A percentile compares a stretch with the other conserved stretches of the same genome.
phyloP scores from a whole-genome alignment of 1,140 invertebrate species.

The Drosophila subobscura region DNA sequence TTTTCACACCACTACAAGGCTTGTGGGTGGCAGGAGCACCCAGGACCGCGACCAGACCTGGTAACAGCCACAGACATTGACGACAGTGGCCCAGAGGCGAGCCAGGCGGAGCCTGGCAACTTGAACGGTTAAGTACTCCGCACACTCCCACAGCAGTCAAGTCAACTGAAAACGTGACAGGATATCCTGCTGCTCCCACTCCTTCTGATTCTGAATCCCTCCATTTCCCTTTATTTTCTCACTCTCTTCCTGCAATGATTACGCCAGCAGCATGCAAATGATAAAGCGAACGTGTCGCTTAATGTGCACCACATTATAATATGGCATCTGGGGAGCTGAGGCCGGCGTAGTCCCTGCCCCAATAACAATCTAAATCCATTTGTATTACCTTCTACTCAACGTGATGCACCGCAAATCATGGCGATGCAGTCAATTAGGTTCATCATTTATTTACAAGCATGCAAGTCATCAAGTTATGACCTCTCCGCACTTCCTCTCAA shows the following conservation, averaged over 20 bases:
- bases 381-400: slow-evolving; percentile 16
- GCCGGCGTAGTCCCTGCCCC: slow-evolving; percentile 24
- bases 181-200: slow-evolving; percentile 66
- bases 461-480: too few relatives aligned
- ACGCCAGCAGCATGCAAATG: slow-evolving; percentile 65
- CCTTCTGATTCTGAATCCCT: slow-evolving; percentile 19
- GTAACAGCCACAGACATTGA: slow-evolving; percentile 65
- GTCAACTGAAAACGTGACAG: slow-evolving; percentile 82
- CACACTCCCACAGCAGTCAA: slow-evolving; percentile 75
- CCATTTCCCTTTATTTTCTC: neutral
- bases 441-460: slow-evolving; percentile 22
- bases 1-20: slow-evolving; percentile 71
- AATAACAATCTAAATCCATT: slow-evolving; percentile 27
- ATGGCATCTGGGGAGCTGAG: slow-evolving; percentile 68
- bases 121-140: slow-evolving; percentile 80
- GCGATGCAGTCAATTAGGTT: slow-evolving; percentile 51
- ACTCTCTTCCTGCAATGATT: slow-evolving; percentile 38
- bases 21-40: slow-evolving; percentile 24
- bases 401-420: slow-evolving; percentile 21
- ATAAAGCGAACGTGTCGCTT: slow-evolving; percentile 66
- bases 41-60: neutral
- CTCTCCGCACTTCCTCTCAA: neutral
- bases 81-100: slow-evolving; percentile 67
- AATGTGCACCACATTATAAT: slow-evolving; percentile 77
- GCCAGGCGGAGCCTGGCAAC: slow-evolving; percentile 44